Percentiles rank a stretch among this genome's conserved stretches.
These are phyloP conservation scores for Tokudaia muenninki DNA, from an alignment of 2,797 vertebrate genomes.

Conservation along the genomic window DNA sequence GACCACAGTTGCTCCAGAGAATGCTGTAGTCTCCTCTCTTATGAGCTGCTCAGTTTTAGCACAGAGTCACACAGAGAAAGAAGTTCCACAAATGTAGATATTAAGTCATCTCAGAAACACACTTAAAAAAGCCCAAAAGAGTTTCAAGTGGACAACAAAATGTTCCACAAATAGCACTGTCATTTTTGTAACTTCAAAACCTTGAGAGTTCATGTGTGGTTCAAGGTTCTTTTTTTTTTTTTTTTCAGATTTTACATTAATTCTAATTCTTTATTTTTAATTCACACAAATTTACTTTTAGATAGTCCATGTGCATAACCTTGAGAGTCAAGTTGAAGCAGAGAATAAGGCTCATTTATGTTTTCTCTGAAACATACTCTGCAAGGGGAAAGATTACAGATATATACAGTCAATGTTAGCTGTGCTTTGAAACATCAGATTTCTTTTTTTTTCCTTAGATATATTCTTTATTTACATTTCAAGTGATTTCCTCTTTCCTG, in stretches of 20 bases:
- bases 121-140: no score
- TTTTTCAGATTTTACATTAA: background rate
- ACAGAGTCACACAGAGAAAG: background rate
- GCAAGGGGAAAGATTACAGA: background rate
- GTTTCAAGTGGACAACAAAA: background rate
- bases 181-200: background rate
- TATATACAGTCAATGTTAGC: background rate
- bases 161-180: background rate
- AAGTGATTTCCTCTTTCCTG: no score
- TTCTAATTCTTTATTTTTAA: conserved; percentile 19
- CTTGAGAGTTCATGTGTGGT: background rate
- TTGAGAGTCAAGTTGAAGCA: background rate
- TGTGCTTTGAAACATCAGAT: background rate
- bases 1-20: background rate
- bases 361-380: background rate
- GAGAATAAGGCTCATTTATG: background rate
- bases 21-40: background rate
- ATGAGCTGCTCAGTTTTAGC: no score
- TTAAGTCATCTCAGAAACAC: background rate
- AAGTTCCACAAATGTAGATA: background rate
- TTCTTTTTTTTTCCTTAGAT: background rate
- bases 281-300: background rate
- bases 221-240: no score
- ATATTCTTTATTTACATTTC: no score
- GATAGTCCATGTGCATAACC: background rate